Evolutionary conservation across 1,140 invertebrate species (phyloP).

Genomic region (Caenorhabditis inopinata): DNA sequence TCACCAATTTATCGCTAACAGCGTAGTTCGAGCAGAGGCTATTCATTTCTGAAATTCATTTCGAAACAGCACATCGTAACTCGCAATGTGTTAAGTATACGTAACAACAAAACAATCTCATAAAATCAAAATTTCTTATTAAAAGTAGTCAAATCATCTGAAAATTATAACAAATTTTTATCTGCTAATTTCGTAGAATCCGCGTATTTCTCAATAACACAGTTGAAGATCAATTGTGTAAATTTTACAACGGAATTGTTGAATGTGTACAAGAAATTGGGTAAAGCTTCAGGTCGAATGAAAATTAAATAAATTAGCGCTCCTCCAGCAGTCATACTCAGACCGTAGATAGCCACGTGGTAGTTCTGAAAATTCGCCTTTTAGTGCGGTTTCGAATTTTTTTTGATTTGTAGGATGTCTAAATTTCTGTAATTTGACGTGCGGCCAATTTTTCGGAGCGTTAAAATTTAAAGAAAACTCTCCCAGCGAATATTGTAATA

Average conservation of each 20-base stretch:
- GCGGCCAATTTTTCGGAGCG: background rate
- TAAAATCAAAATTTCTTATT: no score
- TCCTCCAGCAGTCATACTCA: constrained; percentile 30
- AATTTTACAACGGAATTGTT: constrained; percentile 14
- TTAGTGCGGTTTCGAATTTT: background rate
- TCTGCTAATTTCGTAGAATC: no score
- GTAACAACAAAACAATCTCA: no score
- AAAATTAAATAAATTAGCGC: constrained; percentile 46
- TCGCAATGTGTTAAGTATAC: no score
- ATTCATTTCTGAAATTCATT: no score
- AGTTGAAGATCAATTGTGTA: background rate
- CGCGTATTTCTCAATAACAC: background rate
- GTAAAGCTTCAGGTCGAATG: constrained; percentile 40
- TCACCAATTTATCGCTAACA: no score
- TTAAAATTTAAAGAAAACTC: no score
- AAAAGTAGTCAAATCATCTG: no score
- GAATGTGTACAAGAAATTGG: constrained; percentile 28
- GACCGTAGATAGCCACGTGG: constrained; percentile 47
- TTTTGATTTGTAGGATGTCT: background rate
- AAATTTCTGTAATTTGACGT: background rate
- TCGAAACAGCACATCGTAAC: no score
- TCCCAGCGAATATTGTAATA: no score
- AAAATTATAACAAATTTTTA: no score
- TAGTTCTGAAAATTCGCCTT: constrained; percentile 42
- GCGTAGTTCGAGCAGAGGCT: no score